phyloP scores from a whole-genome alignment of 2,888 invertebrate species.

The Cryptus armator region DNA sequence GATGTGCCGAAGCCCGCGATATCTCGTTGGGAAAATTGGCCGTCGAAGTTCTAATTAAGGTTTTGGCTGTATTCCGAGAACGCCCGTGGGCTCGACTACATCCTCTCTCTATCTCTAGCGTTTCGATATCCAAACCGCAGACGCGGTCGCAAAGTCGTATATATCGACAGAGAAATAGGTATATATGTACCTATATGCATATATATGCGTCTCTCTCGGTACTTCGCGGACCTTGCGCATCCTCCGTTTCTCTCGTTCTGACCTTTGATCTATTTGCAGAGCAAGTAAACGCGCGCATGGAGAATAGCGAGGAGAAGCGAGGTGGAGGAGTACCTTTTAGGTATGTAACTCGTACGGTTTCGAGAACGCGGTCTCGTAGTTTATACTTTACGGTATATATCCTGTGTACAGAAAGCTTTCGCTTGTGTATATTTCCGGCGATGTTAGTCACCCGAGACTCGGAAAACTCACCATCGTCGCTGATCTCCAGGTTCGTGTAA shows the following conservation, averaged over 20 bases:
- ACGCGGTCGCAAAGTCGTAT: slow-evolving; percentile 12
- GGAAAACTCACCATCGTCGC: slow-evolving; percentile 83
- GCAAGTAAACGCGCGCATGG: background rate
- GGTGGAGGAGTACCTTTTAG: slow-evolving; percentile 16
- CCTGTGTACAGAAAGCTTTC: slow-evolving; percentile 48
- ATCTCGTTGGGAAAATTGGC: slow-evolving; percentile 59
- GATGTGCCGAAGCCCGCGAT: slow-evolving; percentile 9
- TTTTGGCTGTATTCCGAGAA: slow-evolving; percentile 60
- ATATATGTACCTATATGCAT: background rate
- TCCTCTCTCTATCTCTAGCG: background rate
- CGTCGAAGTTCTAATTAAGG: slow-evolving; percentile 65
- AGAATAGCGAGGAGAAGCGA: background rate
- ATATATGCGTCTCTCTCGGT: slow-evolving; percentile 5
- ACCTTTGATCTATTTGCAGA: slow-evolving; percentile 48
- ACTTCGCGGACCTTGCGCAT: slow-evolving; percentile 34
- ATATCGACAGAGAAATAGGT: background rate
- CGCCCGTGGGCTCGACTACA: slow-evolving; percentile 20
- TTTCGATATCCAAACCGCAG: slow-evolving; percentile 31
- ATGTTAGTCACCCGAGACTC: slow-evolving; percentile 72
- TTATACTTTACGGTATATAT: slow-evolving; percentile 1
- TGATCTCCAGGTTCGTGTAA: slow-evolving; percentile 88
- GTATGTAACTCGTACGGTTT: slow-evolving; percentile 33
- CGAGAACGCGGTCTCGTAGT: background rate
- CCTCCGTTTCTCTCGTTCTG: slow-evolving; percentile 25
- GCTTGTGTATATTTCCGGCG: slow-evolving; percentile 75